Percentiles rank a stretch among this genome's conserved stretches.
phyloP scores from a whole-genome alignment of 2,113 vertebrate genomes.

The Fregata magnificens region DNA sequence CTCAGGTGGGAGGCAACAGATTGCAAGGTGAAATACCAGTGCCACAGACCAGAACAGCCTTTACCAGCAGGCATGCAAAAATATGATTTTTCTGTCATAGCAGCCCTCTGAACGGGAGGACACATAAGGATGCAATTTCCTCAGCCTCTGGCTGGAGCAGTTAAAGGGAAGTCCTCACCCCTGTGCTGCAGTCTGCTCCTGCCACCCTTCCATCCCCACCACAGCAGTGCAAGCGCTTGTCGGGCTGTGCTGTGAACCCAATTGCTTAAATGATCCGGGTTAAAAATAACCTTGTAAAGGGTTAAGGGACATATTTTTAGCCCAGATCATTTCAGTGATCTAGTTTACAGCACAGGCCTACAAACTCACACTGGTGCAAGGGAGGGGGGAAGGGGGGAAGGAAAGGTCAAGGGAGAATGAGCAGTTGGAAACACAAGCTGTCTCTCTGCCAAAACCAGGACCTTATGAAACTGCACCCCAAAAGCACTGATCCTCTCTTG shows the following conservation, averaged over 20 bases:
- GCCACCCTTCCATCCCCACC: background rate
- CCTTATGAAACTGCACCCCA: background rate
- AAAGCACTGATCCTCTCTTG: background rate
- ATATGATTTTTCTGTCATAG: background rate
- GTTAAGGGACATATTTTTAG: slow-evolving; percentile 44
- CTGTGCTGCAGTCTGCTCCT: background rate
- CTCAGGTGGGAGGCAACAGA: background rate
- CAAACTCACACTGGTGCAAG: background rate
- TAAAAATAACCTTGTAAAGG: slow-evolving; percentile 60
- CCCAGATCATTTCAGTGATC: slow-evolving; percentile 36
- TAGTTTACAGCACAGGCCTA: background rate
- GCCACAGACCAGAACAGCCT: background rate
- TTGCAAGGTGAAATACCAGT: background rate
- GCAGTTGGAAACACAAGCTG: background rate
- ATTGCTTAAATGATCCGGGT: slow-evolving; percentile 8
- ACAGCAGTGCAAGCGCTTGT: background rate
- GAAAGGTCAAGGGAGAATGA: slow-evolving; percentile 40
- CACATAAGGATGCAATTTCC: background rate
- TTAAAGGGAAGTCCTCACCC: background rate
- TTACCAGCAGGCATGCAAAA: background rate
- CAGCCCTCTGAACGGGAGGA: background rate
- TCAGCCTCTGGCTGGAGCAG: background rate
- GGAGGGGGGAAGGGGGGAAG: background rate
- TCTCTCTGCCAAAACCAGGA: background rate
- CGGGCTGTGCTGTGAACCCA: background rate